These are phyloP conservation scores for Tortrix viridana DNA, from an alignment of 2,888 invertebrate genomes.

Conservation along the genomic window DNA sequence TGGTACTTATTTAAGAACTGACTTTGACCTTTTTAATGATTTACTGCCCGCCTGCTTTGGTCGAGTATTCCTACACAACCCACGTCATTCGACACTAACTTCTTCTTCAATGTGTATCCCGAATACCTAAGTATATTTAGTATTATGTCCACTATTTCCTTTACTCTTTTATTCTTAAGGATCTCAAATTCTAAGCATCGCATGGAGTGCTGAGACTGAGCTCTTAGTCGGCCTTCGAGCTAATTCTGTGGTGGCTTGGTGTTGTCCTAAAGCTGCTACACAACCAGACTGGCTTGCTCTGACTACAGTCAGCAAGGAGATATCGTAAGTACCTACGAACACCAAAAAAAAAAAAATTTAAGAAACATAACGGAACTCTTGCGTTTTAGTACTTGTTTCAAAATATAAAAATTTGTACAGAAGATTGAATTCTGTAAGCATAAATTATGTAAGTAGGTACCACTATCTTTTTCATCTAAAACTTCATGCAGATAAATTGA, in stretches of 20 bases:
- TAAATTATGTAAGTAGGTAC: too few relatives aligned
- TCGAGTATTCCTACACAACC: too few relatives aligned
- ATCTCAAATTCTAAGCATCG: constrained; percentile 74
- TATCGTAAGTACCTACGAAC: constrained; percentile 56
- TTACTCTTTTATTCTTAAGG: constrained; percentile 50
- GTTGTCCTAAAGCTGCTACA: constrained; percentile 70
- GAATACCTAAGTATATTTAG: not conserved
- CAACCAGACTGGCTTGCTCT: constrained; percentile 74
- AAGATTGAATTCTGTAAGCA: too few relatives aligned
- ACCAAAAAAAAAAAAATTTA: not conserved
- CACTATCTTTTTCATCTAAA: too few relatives aligned
- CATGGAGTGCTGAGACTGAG: constrained; percentile 78
- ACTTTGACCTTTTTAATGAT: too few relatives aligned
- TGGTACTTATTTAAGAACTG: too few relatives aligned
- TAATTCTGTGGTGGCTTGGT: constrained; percentile 75
- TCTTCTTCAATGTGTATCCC: not conserved
- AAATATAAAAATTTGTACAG: too few relatives aligned
- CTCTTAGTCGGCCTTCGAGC: constrained; percentile 74
- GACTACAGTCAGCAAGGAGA: constrained; percentile 74
- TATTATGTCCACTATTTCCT: not conserved
- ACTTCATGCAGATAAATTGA: too few relatives aligned
- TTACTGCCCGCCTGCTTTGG: too few relatives aligned
- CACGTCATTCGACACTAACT: too few relatives aligned
- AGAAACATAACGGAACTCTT: too few relatives aligned
- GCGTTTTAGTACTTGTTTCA: too few relatives aligned